Evolutionary conservation across 1,140 invertebrate species (phyloP), one percentile per base, ranked within the genome.

Genomic region (Cydia fagiglandana): DNA sequence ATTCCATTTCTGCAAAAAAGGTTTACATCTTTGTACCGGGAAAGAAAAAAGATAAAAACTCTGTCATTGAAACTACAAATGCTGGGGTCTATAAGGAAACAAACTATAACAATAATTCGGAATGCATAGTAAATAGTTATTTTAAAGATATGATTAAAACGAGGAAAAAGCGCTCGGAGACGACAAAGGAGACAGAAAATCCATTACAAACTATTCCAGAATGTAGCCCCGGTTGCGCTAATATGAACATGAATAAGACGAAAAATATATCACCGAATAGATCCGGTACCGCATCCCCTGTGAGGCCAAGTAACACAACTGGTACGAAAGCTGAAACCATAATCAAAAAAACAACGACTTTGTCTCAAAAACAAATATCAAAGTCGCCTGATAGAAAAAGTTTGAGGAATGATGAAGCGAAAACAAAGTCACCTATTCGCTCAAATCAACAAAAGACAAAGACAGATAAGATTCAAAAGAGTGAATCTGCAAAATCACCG

Each of bases 11-110:
- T 50, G 78, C 78, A 3, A 83, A 84, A 50, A 80, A 84, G 56
- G 38, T 84, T 53, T 84, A 80, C 66, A 10, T 86, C 34, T 66
- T 83, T 28, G 73, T 84, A 4, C 76, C 80, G 0, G 80, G 81
- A 2, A 78, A 76, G 50, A 81, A 77, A 34, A 83, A 66, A 73
- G 83, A 90, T 68, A 86, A 84, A 74, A 73, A 87, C 12, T 83
- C 84, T 45, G 17, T 61, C 10, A 24, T 24, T 17, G 56, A 61
- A 24, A 61, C 56, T 61, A 61, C 56, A 24, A 24, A 61, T 61
- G 56, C 56, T 7, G 56, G n/a, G 9, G 24, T 61, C 0, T 61
- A 10, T 61, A 61, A 61, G n/a, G 20, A 61, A 61, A 61, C 24
- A 61, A 20, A 24, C 20, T 20, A 61, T 61, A 61, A 61, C 24